These are phyloP conservation scores for Synergus itoensis DNA, from an alignment of 2,888 invertebrate species.

Conservation along the genomic window DNA sequence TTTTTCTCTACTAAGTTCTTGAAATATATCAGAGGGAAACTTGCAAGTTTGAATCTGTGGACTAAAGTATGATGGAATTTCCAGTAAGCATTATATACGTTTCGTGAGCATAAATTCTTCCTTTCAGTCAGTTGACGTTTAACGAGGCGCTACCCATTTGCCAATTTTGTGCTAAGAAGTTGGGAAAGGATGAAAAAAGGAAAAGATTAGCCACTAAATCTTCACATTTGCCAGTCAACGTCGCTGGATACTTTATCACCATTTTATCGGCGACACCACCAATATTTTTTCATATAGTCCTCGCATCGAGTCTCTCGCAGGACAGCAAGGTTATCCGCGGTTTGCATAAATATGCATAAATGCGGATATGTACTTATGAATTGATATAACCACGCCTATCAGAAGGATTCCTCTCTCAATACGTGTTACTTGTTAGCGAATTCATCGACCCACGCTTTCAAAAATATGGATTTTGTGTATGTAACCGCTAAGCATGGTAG, in stretches of 20 bases:
- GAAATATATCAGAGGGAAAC: background rate
- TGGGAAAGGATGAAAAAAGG: background rate
- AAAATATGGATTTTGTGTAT: too few relatives aligned
- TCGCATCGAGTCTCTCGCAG: background rate
- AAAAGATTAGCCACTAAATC: constrained; percentile 38
- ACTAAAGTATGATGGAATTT: constrained; percentile 19
- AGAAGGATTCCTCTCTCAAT: background rate
- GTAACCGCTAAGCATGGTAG: too few relatives aligned
- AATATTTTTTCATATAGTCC: background rate
- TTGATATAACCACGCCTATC: background rate
- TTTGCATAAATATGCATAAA: constrained; percentile 16
- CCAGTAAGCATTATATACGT: constrained; percentile 16
- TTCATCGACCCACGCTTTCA: too few relatives aligned
- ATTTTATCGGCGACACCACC: constrained; percentile 23
- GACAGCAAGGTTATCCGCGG: constrained; percentile 12
- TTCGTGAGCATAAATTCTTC: constrained; percentile 35
- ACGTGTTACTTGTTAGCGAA: too few relatives aligned
- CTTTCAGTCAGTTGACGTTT: constrained; percentile 27
- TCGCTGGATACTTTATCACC: constrained; percentile 20
- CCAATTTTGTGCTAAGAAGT: constrained; percentile 32
- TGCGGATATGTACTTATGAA: background rate
- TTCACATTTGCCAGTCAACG: constrained; percentile 35
- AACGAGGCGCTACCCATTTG: constrained; percentile 38
- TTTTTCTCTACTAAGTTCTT: background rate
- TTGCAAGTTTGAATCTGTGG: background rate